Conservation (phyloP, 2,113 vertebrate species). For the Cyprichromis sp. region DNA sequence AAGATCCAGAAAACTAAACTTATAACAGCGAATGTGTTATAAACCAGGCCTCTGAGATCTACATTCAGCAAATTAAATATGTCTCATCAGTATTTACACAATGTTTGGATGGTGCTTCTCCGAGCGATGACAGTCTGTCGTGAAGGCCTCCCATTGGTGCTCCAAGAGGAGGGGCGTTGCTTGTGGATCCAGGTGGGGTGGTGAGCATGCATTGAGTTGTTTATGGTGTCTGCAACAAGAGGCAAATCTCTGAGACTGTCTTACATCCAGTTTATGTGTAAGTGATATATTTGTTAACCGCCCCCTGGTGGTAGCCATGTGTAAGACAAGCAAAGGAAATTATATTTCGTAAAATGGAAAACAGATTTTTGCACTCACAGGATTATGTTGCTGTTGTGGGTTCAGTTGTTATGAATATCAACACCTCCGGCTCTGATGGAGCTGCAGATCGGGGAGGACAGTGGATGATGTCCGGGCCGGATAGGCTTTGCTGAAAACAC, state of each 20-base stretch:
- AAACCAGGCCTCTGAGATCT: background rate
- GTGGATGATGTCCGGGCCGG: constrained; percentile 84
- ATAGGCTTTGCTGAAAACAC: constrained; percentile 83
- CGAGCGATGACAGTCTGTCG: background rate
- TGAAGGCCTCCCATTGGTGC: constrained; percentile 23
- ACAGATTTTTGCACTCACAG: background rate
- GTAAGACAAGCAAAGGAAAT: background rate
- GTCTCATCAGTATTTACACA: background rate
- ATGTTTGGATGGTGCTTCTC: background rate
- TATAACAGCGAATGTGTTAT: background rate
- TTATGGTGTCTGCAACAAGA: background rate
- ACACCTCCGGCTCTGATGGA: constrained; percentile 73
- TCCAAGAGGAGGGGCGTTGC: constrained; percentile 8
- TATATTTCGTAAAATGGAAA: background rate
- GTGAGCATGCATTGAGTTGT: constrained; percentile 12
- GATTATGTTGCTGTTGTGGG: constrained; percentile 61
- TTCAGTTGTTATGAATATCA: constrained; percentile 76
- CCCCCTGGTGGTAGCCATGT: background rate
- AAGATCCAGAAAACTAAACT: background rate
- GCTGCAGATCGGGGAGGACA: constrained; percentile 79
- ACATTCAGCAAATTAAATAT: background rate
- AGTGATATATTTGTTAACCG: background rate
- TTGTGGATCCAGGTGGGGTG: constrained; percentile 2
- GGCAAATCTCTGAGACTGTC: background rate
- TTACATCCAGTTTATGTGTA: background rate